phyloP scores from a whole-genome alignment of 2,888 invertebrate genomes.

The Sceliomorpha sp. region DNA sequence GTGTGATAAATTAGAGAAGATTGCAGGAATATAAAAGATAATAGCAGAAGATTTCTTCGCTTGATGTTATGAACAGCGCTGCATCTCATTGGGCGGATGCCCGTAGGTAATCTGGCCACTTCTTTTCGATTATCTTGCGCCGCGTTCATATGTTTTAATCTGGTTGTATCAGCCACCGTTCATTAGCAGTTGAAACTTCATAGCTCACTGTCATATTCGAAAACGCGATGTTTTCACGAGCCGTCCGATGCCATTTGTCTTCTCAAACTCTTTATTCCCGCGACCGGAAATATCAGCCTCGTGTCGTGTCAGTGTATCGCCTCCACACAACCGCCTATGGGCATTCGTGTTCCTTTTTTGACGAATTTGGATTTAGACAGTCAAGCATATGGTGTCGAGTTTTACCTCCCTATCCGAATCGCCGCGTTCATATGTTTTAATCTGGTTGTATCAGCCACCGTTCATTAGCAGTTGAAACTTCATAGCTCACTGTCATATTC shows the following conservation, averaged over 20 bases:
- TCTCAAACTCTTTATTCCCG: constrained; percentile 46
- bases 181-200: constrained; percentile 13
- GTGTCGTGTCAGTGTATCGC: constrained; percentile 38
- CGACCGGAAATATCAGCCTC: constrained; percentile 40
- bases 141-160: constrained; percentile 13
- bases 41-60: constrained; percentile 3
- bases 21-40: neutral
- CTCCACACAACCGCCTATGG: constrained; percentile 23
- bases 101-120: neutral
- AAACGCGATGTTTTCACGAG: constrained; percentile 7
- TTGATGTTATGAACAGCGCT: neutral
- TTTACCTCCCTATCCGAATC: constrained; percentile 19
- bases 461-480: constrained; percentile 13
- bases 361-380: constrained; percentile 37
- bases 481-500: constrained; percentile 13
- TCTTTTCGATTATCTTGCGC: constrained; percentile 7
- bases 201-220: constrained; percentile 11
- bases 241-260: constrained; percentile 53
- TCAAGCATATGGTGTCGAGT: constrained; percentile 36
- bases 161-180: constrained; percentile 15
- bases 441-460: constrained; percentile 15
- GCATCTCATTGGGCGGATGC: constrained; percentile 2
- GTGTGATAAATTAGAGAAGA: no score
- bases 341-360: constrained; percentile 20
- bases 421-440: constrained; percentile 20